phyloP scores from a whole-genome alignment of 2,797 vertebrate species.

The Pachyuromys duprasi region DNA sequence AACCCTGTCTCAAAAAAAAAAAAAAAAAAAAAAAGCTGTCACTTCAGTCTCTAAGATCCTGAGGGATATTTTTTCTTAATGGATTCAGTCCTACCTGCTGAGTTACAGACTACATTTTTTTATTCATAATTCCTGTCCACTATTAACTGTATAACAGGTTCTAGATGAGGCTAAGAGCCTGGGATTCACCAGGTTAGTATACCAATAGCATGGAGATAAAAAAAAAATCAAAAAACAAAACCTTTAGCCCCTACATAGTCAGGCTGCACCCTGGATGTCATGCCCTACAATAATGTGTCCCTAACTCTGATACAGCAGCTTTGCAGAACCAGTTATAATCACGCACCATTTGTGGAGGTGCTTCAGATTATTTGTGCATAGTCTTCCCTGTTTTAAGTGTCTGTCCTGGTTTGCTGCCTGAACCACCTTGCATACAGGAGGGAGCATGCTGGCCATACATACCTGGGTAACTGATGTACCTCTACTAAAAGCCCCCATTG shows the following conservation, averaged over 20 bases:
- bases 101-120: neutral
- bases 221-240: neutral
- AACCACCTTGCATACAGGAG: neutral
- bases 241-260: rapidly evolving
- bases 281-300: neutral
- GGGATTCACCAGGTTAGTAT: neutral
- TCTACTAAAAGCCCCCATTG: neutral
- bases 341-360: rapidly evolving
- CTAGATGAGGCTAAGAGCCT: neutral
- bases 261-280: neutral
- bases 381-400: neutral
- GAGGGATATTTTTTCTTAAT: neutral
- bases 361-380: neutral
- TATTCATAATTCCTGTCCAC: neutral
- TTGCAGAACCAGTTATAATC: neutral
- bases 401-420: neutral
- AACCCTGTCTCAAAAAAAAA: too few relatives aligned
- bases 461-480: neutral
- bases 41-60: neutral
- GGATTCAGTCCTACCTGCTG: neutral
- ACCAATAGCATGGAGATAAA: neutral
- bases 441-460: rapidly evolving
- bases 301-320: neutral
- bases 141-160: neutral
- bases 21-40: neutral